Percentiles rank a stretch among this genome's conserved stretches.
Evolutionary conservation across 2,888 invertebrate genomes (phyloP).

Genomic region (Lordiphosa fenestrarum): DNA sequence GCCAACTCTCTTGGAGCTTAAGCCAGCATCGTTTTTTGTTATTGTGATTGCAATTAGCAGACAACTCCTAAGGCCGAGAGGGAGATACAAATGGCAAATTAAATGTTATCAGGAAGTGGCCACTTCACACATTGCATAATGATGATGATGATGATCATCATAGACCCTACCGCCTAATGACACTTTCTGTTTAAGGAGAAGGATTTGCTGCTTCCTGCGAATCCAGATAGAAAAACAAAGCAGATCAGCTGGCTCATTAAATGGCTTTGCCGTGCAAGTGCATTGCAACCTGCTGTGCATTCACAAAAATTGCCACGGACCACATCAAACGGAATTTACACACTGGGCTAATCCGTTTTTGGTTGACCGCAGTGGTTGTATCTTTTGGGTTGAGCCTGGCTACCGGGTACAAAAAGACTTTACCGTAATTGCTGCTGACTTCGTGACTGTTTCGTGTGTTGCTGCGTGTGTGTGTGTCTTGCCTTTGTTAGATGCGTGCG

Average conservation of each 20-base stretch:
- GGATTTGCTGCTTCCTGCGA: slow-evolving; percentile 53
- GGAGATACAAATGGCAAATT: slow-evolving; percentile 63
- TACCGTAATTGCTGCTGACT: slow-evolving; percentile 69
- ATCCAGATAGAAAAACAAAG: slow-evolving; percentile 27
- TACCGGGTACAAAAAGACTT: slow-evolving; percentile 35
- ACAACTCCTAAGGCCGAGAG: slow-evolving; percentile 1
- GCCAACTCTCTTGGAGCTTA: neutral
- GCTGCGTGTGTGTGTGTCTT: slow-evolving; percentile 10
- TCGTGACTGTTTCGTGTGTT: slow-evolving; percentile 51
- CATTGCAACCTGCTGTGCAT: slow-evolving; percentile 52
- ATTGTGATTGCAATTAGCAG: slow-evolving; percentile 62
- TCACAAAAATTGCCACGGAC: slow-evolving; percentile 32
- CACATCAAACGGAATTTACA: slow-evolving; percentile 45
- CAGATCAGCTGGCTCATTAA: slow-evolving; percentile 65
- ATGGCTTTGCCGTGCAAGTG: slow-evolving; percentile 52
- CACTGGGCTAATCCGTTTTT: slow-evolving; percentile 46
- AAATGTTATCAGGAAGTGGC: slow-evolving; percentile 71
- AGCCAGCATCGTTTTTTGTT: slow-evolving; percentile 3
- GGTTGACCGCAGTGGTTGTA: slow-evolving; percentile 49
- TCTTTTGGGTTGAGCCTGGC: slow-evolving; percentile 9
- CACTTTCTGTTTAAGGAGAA: slow-evolving; percentile 26
- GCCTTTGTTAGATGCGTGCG: slow-evolving; percentile 11
- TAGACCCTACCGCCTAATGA: slow-evolving; percentile 47
- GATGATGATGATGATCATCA: slow-evolving; percentile 6
- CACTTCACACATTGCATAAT: slow-evolving; percentile 53